Evolutionary conservation across 2,797 vertebrate genomes (phyloP).

Genomic region (Psittacula echo): DNA sequence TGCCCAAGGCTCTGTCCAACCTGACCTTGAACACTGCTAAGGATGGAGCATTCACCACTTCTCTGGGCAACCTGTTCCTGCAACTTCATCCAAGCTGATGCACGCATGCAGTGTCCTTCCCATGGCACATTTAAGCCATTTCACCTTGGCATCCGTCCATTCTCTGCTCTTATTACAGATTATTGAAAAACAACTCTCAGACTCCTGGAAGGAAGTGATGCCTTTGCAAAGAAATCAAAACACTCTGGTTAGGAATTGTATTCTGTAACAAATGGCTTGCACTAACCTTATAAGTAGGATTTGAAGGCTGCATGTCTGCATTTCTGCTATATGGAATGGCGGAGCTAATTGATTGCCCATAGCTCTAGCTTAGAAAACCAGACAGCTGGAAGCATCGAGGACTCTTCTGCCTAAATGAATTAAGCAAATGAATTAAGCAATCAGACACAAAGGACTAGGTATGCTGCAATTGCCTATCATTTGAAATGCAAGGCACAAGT

Average conservation of each 20-base stretch:
- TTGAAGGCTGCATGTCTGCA: neutral
- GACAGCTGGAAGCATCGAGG: slow-evolving; percentile 42
- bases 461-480: slow-evolving; percentile 16
- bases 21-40: neutral
- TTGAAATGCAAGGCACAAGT: slow-evolving; percentile 24
- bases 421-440: slow-evolving; percentile 61
- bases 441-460: slow-evolving; percentile 46
- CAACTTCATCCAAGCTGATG: neutral
- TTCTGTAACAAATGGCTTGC: neutral
- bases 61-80: neutral
- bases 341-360: slow-evolving; percentile 24
- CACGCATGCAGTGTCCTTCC: neutral
- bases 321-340: neutral
- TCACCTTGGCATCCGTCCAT: neutral
- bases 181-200: neutral
- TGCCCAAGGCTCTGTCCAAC: neutral
- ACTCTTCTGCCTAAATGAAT: slow-evolving; percentile 53
- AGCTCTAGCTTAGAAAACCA: slow-evolving; percentile 37
- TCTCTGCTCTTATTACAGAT: neutral
- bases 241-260: neutral
- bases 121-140: neutral
- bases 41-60: neutral
- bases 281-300: neutral
- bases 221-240: neutral
- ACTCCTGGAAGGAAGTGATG: neutral